phyloP scores from a whole-genome alignment of 2,113 vertebrate species.

The Stomatorhinus ivindoensis region DNA sequence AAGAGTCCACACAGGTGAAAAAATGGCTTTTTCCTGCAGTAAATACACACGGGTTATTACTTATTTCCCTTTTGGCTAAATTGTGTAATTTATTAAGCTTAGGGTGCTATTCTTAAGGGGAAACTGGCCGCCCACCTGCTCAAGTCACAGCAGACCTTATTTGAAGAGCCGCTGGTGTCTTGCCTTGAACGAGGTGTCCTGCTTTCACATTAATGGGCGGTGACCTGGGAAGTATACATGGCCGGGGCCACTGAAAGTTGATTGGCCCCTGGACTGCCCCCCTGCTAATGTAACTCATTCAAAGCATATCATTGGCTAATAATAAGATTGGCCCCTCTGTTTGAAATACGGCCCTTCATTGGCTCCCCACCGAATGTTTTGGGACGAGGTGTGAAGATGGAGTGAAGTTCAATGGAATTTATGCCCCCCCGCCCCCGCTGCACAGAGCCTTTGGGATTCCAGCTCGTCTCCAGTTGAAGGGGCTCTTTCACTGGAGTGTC shows the following conservation, averaged over 20 bases:
- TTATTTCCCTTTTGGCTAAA: not conserved
- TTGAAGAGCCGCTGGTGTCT: not conserved
- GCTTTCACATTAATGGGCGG: not conserved
- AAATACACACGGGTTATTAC: not conserved
- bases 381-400: not conserved
- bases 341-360: not conserved
- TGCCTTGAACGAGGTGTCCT: not conserved
- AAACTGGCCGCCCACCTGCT: not conserved
- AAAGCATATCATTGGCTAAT: not conserved
- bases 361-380: not conserved
- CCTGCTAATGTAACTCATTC: not conserved
- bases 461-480: not conserved
- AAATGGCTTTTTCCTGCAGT: not conserved
- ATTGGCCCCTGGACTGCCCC: not conserved
- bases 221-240: not conserved
- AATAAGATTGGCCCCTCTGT: not conserved
- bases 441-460: not conserved
- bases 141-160: not conserved
- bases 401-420: not conserved
- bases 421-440: not conserved
- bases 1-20: not conserved
- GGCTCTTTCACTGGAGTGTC: not conserved
- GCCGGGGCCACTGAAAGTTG: not conserved
- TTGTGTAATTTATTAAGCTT: not conserved
- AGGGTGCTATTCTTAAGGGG: not conserved